A percentile compares a stretch with the other conserved stretches of the same genome.
phyloP scores from a whole-genome alignment of 1,140 invertebrate species.

The Sminthurinus signatus region DNA sequence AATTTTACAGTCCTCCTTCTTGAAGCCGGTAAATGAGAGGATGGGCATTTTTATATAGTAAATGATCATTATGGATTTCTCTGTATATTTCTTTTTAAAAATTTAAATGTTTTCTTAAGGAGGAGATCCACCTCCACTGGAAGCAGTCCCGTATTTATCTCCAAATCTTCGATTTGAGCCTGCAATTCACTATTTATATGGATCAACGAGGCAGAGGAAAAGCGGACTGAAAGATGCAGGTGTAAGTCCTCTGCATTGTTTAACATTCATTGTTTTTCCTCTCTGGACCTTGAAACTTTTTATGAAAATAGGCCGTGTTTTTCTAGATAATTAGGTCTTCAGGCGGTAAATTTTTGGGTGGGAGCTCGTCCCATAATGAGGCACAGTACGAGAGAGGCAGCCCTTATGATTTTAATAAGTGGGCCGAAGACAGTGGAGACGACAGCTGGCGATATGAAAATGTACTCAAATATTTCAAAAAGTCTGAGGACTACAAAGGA shows the following conservation, averaged over 20 bases:
- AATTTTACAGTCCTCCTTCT: constrained; percentile 45
- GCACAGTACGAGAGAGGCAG: constrained; percentile 18
- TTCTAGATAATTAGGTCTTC: not conserved
- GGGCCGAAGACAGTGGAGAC: constrained; percentile 56
- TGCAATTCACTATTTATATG: constrained; percentile 10
- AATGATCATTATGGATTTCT: too few relatives aligned
- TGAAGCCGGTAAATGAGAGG: too few relatives aligned
- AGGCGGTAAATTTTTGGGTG: constrained; percentile 11
- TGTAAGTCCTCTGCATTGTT: constrained; percentile 3
- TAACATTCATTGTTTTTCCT: not conserved
- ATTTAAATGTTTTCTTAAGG: not conserved
- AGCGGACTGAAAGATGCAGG: not conserved
- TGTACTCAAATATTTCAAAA: constrained; percentile 49
- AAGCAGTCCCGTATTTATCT: not conserved
- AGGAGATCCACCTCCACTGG: not conserved
- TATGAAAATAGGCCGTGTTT: not conserved
- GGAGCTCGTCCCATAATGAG: not conserved
- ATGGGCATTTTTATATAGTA: too few relatives aligned
- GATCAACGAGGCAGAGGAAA: not conserved
- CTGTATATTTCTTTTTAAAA: constrained; percentile 30
- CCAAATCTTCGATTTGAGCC: not conserved
- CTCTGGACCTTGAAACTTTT: not conserved
- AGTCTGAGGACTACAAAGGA: constrained; percentile 46
- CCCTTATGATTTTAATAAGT: constrained; percentile 68
- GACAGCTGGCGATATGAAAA: constrained; percentile 60